Evolutionary conservation across 2,888 invertebrate species (phyloP).

Genomic region (Ormyrus labotus): DNA sequence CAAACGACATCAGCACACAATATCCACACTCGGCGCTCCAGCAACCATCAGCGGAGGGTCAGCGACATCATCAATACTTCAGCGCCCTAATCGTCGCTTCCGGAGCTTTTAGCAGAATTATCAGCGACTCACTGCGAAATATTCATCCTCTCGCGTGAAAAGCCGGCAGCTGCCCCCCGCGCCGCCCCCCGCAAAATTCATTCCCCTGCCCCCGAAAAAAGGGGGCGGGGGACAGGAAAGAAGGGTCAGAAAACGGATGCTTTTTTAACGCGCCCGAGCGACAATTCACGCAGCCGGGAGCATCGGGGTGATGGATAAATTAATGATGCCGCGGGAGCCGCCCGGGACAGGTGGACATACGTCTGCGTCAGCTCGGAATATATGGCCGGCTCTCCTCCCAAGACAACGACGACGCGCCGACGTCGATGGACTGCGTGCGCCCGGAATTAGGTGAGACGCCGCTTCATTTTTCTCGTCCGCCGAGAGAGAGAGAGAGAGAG

Average conservation of each 20-base stretch:
- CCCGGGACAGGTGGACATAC: conserved; percentile 63
- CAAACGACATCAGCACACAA: too few relatives aligned
- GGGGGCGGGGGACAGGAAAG: conserved; percentile 30
- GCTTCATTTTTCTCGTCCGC: conserved; percentile 14
- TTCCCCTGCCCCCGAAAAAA: neutral
- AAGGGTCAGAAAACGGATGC: conserved; percentile 55
- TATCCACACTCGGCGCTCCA: too few relatives aligned
- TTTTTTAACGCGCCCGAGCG: conserved; percentile 57
- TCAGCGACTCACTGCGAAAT: neutral
- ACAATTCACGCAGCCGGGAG: conserved; percentile 33
- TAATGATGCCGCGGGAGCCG: conserved; percentile 65
- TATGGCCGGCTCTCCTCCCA: conserved; percentile 34
- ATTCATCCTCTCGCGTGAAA: neutral
- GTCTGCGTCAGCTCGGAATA: conserved; percentile 63
- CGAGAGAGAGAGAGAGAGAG: neutral
- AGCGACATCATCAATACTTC: neutral
- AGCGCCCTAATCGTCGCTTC: neutral
- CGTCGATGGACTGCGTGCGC: too few relatives aligned
- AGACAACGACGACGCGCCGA: neutral
- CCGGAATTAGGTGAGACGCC: neutral
- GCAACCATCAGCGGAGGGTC: too few relatives aligned
- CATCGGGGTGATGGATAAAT: conserved; percentile 67
- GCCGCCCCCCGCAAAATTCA: neutral
- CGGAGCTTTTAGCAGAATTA: too few relatives aligned
- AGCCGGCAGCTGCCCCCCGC: neutral